A percentile compares a stretch with the other conserved stretches of the same genome.
These are phyloP conservation scores for Oithona nana DNA, from an alignment of 2,888 invertebrate species.

Conservation along the genomic window DNA sequence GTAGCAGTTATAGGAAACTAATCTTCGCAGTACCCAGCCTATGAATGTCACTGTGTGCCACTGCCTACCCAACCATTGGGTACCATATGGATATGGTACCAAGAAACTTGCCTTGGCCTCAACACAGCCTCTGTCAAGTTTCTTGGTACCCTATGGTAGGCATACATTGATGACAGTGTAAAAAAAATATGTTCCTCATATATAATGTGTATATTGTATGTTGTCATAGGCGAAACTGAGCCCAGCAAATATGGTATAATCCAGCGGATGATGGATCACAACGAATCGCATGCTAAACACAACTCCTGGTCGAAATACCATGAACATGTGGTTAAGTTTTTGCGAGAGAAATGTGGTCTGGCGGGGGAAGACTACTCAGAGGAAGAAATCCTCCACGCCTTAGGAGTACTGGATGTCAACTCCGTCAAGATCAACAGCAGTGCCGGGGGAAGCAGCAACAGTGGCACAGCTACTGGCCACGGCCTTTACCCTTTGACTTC, in stretches of 20 bases:
- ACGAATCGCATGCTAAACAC: slow-evolving; percentile 2
- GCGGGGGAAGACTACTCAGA: background rate
- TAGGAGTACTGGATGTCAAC: slow-evolving; percentile 12
- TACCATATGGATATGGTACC: no score
- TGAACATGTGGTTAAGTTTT: slow-evolving; percentile 4
- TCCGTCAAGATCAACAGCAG: slow-evolving; percentile 9
- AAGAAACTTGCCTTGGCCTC: no score
- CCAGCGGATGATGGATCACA: slow-evolving; percentile 13
- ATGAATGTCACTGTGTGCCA: no score
- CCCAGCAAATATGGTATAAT: slow-evolving; percentile 3
- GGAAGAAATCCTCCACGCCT: background rate
- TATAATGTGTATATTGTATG: no score
- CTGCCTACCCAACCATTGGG: no score
- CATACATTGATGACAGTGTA: no score
- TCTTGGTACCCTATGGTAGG: no score
- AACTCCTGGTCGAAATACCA: background rate
- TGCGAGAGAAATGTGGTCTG: background rate
- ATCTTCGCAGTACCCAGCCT: no score
- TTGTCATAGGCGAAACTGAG: no score
- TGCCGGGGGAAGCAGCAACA: background rate
- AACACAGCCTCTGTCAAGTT: no score
- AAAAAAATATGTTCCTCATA: no score
- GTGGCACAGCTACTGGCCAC: background rate
- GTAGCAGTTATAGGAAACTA: no score
- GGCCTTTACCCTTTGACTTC: slow-evolving; percentile 10